phyloP scores from a whole-genome alignment of 2,797 vertebrate species.

The Tangara arthus region DNA sequence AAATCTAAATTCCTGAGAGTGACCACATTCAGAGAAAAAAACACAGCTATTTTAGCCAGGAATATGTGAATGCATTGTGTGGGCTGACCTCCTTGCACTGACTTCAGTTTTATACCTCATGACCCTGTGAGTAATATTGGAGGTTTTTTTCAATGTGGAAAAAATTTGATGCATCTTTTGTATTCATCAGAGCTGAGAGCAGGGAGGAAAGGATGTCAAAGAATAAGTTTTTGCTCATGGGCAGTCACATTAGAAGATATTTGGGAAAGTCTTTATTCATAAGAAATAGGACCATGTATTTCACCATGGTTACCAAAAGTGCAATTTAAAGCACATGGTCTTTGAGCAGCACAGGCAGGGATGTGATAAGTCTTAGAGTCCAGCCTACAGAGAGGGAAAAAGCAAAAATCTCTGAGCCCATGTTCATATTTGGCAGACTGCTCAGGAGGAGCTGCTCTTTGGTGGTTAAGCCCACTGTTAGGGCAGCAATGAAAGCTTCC shows the following conservation, averaged over 20 bases:
- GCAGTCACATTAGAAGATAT: not conserved
- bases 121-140: not conserved
- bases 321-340: not conserved
- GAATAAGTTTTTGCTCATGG: not conserved
- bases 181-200: not conserved
- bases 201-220: not conserved
- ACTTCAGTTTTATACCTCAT: not conserved
- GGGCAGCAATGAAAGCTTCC: not conserved
- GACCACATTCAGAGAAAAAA: not conserved
- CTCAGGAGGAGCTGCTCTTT: not conserved
- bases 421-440: not conserved
- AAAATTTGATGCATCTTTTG: not conserved
- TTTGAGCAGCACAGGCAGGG: not conserved
- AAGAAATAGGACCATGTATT: not conserved
- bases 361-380: not conserved
- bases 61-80: not conserved
- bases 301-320: conserved; percentile 17
- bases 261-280: conserved; percentile 16
- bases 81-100: not conserved
- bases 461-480: not conserved
- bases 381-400: not conserved
- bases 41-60: not conserved
- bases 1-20: not conserved
- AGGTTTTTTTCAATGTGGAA: not conserved
- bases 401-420: not conserved